Base-by-base conservation (phyloP, 2,113 vertebrate species). In the Poeciliopsis prolifica region DNA sequence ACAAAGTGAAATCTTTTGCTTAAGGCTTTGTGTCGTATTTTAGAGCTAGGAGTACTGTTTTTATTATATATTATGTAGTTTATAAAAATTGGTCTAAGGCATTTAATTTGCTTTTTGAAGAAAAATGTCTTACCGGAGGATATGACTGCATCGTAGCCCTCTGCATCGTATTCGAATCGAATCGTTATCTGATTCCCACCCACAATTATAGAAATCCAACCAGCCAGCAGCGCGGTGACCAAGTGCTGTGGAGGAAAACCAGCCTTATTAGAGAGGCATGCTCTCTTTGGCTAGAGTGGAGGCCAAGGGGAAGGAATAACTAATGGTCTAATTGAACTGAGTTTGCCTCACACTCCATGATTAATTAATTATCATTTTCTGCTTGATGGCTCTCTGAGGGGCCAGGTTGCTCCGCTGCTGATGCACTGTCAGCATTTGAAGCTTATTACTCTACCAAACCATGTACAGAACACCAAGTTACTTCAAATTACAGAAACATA, bases 311-410 rank as follows among this genome's bases (percentile, higher is more conserved):
- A 88, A 82, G 73, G 87, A 87, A 90, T 90, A 88, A 92, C 88
- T 90, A 86, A 86, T 87, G 89, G 90, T 81, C 91, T 92, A 91
- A 91, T 91, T 88, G 89, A 90, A 83, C 81, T 3, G 77, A 83
- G 87, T 82, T 86, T 89, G 83, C 81, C 82, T 88, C 86, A 77
- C 82, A 86, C 88, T 88, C 83, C 85, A 91, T 93, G 90, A 93
- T 94, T 92, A 93, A 93, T 93, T 93, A 92, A 92, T 93, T 92
- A 92, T 92, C 87, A 91, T 94, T 92, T 94, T 93, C 89, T 90
- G 89, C 91, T 92, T 90, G 90, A 93, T 91, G 90, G 89, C 89
- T 90, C 93, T 92, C 90, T 72, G 77, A 90, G 89, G 90, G 51
- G 84, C 86, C 72, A 82, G 30, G 78, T 79, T 80, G 82, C 87